A percentile compares a stretch with the other conserved stretches of the same genome.
These are phyloP conservation scores for Fistularia commersonii DNA, from an alignment of 2,797 vertebrate species.

Conservation along the genomic window DNA sequence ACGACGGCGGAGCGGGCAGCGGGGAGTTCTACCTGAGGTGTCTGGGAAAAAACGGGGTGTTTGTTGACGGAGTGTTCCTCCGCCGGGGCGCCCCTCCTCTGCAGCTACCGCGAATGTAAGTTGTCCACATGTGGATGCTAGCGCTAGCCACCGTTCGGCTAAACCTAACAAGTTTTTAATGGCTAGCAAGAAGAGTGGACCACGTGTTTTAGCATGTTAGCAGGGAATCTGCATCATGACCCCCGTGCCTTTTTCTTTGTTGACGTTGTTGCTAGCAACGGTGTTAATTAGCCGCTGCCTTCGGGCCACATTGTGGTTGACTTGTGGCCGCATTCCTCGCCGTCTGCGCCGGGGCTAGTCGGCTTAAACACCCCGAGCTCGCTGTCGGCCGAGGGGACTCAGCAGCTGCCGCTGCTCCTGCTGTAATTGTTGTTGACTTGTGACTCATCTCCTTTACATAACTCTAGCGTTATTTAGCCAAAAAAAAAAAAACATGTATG, in stretches of 20 bases:
- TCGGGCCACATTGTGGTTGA: neutral
- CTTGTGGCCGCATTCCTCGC: constrained; percentile 20
- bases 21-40: constrained; percentile 85
- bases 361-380: constrained; percentile 4
- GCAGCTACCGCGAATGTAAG: constrained; percentile 94
- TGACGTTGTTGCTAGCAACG: constrained; percentile 52
- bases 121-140: constrained; percentile 51
- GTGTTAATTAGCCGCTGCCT: constrained; percentile 16
- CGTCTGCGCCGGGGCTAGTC: neutral
- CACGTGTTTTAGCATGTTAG: constrained; percentile 72
- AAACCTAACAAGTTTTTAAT: constrained; percentile 19
- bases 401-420: constrained; percentile 9
- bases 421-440: neutral
- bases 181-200: constrained; percentile 28
- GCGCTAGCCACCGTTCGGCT: constrained; percentile 15
- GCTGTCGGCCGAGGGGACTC: neutral
- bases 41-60: constrained; percentile 95
- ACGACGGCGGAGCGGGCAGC: constrained; percentile 75
- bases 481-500: no score
- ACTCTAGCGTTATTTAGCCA: no score
- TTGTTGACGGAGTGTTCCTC: constrained; percentile 94
- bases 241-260: constrained; percentile 51
- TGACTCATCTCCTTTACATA: no score
- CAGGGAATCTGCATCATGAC: constrained; percentile 45
- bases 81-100: constrained; percentile 89